phyloP scores from a whole-genome alignment of 2,113 vertebrate genomes.

The Ivindomyrus marchei region DNA sequence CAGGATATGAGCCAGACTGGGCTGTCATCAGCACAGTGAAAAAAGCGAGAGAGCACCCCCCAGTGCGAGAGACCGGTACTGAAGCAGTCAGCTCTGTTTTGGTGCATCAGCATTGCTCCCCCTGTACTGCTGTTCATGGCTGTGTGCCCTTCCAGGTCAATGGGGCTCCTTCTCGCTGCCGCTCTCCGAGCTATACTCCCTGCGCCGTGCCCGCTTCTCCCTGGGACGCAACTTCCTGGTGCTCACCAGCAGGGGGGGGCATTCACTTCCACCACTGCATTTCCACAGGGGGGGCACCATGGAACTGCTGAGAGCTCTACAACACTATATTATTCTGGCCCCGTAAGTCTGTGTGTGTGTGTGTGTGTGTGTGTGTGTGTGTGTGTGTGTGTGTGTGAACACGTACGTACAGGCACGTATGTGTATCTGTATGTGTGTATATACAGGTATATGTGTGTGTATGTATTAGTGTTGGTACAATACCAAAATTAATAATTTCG shows the following conservation, averaged over 20 bases:
- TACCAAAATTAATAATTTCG: neutral
- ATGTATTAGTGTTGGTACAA: neutral
- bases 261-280: slow-evolving; percentile 77
- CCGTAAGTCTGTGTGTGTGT: slow-evolving; percentile 37
- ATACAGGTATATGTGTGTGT: neutral
- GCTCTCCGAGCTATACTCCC: slow-evolving; percentile 79
- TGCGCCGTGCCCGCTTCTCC: slow-evolving; percentile 77
- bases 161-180: slow-evolving; percentile 80
- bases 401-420: too few species aligned
- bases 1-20: slow-evolving; percentile 87
- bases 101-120: neutral
- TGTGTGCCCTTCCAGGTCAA: slow-evolving; percentile 46
- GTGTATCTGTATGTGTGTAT: neutral
- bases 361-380: neutral
- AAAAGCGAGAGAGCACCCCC: slow-evolving; percentile 48
- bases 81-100: neutral
- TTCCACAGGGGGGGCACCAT: slow-evolving; percentile 84
- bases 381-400: too few species aligned
- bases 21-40: slow-evolving; percentile 82
- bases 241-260: slow-evolving; percentile 73
- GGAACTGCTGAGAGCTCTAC: slow-evolving; percentile 70
- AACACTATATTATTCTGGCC: slow-evolving; percentile 74
- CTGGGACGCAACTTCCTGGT: slow-evolving; percentile 81
- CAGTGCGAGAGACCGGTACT: slow-evolving; percentile 45
- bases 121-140: neutral